Base-by-base conservation (phyloP, 2,888 invertebrate species). In the Acrocyrtus sp. region DNA sequence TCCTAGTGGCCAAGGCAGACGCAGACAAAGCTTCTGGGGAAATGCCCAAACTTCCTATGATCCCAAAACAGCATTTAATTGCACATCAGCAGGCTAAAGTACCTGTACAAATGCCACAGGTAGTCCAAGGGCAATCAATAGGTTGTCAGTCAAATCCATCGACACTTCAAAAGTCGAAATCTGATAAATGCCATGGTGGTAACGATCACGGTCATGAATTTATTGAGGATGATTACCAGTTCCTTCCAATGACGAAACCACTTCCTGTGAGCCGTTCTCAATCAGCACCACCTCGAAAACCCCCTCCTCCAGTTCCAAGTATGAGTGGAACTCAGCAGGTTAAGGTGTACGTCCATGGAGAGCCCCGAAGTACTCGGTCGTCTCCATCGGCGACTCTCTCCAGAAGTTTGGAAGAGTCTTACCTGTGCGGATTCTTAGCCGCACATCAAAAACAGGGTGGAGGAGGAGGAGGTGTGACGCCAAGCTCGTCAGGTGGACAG, bases 191-290 rank as follows among this genome's bases (percentile, higher is more conserved):
- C 41, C 70, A 54, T 29, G 53, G 43, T 6, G 53, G 78, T 15
- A 68, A 67, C 45, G 66, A 57, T 12, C 54, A 57, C 15, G 58
- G 51, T 15, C 56, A 56, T 27, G 72, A 60, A 54, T 65, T 43
- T 21, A 77, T 77, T 61, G 81, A 81, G 21, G 81, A 81, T 62
- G 81, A 81, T 34, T 81, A 81, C 68, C 80, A 80, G 56, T 80
- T 81, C 69, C 79, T 81, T 19, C 78, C 80, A 12, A 45, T 78
- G 54, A 34, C 56, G 17, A 61, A 72, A 34, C 19, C 62, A 22
- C 62, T 69, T 54, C 67, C 72, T 0, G 72, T 74, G 17, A 54
- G 75, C 22, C 54, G 80, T 17, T 76, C 78, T 29, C 80, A 80
- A 12, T 78, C 78, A 21, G 80, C 80, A 41, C 80, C 80, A 21